These are phyloP conservation scores for Leptinotarsa rubiginosa DNA, from an alignment of 2,888 invertebrate species.

Conservation along the genomic window DNA sequence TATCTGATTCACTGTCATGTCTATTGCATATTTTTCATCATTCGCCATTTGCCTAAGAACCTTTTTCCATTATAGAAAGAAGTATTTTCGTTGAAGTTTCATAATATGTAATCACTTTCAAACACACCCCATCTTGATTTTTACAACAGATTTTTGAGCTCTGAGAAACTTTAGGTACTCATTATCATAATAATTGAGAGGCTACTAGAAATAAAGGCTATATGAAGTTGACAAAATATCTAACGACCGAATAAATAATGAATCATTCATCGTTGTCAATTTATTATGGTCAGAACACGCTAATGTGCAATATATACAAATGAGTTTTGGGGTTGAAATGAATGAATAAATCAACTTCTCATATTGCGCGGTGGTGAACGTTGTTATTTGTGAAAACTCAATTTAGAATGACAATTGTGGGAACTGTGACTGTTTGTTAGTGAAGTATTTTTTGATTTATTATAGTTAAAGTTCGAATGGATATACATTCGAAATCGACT, in stretches of 20 bases:
- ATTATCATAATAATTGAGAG: background rate
- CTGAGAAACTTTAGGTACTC: background rate
- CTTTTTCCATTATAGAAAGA: too few relatives aligned
- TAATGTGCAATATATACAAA: conserved; percentile 22
- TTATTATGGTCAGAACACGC: conserved; percentile 24
- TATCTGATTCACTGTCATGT: too few relatives aligned
- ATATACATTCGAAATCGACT: too few relatives aligned
- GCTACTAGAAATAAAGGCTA: background rate
- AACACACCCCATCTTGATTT: too few relatives aligned
- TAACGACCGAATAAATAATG: conserved; percentile 1
- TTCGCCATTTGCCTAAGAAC: too few relatives aligned
- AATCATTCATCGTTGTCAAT: conserved; percentile 20
- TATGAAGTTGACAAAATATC: conserved; percentile 17
- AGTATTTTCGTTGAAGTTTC: too few relatives aligned
- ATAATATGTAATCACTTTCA: too few relatives aligned
- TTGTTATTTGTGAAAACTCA: conserved; percentile 3
- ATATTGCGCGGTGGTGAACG: background rate
- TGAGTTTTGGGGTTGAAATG: conserved; percentile 7
- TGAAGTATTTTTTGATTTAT: too few relatives aligned
- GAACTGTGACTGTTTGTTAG: background rate
- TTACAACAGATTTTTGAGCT: too few relatives aligned
- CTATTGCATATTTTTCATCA: too few relatives aligned
- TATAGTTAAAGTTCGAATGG: too few relatives aligned
- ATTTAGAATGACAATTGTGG: background rate
- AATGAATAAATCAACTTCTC: conserved; percentile 13